A percentile compares a stretch with the other conserved stretches of the same genome.
Conservation (phyloP, 2,113 vertebrate genomes). For the Todiramphus saurophagus region DNA sequence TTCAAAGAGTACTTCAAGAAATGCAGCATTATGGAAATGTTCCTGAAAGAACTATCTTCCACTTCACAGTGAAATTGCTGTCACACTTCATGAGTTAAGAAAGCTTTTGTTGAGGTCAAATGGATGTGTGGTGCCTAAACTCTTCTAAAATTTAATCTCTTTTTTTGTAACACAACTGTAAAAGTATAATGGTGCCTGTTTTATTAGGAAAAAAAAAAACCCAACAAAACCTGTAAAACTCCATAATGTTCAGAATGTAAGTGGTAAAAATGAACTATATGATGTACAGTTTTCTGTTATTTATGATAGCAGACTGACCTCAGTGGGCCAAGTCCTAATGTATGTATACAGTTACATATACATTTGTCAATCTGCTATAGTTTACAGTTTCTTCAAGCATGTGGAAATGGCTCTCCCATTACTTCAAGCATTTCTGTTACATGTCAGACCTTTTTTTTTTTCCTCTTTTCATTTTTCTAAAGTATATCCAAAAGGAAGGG, state of each 20-base stretch:
- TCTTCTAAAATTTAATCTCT: background rate
- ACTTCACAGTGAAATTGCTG: background rate
- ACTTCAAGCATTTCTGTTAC: background rate
- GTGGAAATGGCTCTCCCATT: background rate
- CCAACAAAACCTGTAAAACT: too few species aligned
- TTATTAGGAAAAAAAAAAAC: background rate
- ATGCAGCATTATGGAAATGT: background rate
- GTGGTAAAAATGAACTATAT: background rate
- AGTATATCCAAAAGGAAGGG: background rate
- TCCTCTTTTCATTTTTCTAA: background rate
- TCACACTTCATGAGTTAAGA: background rate
- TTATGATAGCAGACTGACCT: background rate
- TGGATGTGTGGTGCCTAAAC: background rate
- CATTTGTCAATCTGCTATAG: background rate
- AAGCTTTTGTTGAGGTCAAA: background rate
- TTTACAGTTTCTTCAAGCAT: background rate
- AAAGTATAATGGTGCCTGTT: background rate
- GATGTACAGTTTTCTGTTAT: background rate
- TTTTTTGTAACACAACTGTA: background rate
- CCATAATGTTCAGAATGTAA: background rate
- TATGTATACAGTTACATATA: background rate
- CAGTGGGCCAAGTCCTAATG: background rate
- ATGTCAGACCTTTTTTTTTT: too few species aligned
- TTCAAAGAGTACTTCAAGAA: background rate
- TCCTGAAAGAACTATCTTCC: background rate